A percentile compares a stretch with the other conserved stretches of the same genome.
These are phyloP conservation scores for Formica selysi DNA, from an alignment of 1,140 invertebrate species.

Conservation along the genomic window DNA sequence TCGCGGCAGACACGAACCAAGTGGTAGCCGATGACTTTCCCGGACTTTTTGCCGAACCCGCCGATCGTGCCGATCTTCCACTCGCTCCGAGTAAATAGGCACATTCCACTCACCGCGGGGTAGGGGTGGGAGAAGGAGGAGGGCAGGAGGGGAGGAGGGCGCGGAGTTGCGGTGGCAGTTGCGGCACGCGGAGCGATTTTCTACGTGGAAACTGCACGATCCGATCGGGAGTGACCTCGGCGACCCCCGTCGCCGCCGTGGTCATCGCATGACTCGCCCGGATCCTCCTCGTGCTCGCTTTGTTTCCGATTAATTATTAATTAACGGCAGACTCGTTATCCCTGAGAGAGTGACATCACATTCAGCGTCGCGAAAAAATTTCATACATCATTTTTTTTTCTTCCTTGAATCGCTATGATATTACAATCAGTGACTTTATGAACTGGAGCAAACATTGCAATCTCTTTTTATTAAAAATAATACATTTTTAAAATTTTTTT, in stretches of 20 bases:
- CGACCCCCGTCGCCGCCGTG: constrained; percentile 66
- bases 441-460: not conserved
- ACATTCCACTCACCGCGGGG: constrained; percentile 41
- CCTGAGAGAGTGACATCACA: not conserved
- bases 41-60: constrained; percentile 63
- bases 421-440: too few species aligned
- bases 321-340: constrained; percentile 43
- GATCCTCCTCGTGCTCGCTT: constrained; percentile 47
- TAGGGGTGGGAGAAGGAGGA: too few species aligned
- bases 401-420: not conserved
- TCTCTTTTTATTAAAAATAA: not conserved
- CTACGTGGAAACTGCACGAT: constrained; percentile 76
- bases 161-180: constrained; percentile 68
- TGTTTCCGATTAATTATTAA: constrained; percentile 62
- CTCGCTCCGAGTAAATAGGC: constrained; percentile 67
- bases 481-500: not conserved
- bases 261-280: constrained; percentile 61
- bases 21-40: constrained; percentile 66
- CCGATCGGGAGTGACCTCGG: constrained; percentile 67
- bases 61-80: constrained; percentile 65
- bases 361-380: not conserved
- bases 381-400: not conserved
- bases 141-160: not conserved
- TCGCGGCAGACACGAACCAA: not conserved
- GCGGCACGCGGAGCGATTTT: constrained; percentile 75